A percentile compares a stretch with the other conserved stretches of the same genome.
Conservation (phyloP, 2,113 vertebrate species). For the Podiceps cristatus region DNA sequence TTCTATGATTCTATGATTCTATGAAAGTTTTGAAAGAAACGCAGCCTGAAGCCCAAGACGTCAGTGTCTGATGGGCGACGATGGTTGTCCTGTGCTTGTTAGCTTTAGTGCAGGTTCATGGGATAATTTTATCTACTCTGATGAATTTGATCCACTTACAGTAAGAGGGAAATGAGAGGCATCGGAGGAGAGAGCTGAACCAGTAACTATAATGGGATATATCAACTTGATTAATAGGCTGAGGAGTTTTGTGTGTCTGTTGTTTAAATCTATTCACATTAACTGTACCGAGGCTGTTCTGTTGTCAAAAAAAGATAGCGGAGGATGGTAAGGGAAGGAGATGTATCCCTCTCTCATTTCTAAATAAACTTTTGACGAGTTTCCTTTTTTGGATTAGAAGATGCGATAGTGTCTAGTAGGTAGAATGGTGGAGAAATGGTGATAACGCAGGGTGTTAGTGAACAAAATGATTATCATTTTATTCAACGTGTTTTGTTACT, state of each 20-base stretch:
- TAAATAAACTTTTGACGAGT: background rate
- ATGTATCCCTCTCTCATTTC: background rate
- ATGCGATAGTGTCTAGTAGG: background rate
- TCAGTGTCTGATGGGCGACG: background rate
- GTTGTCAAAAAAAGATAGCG: background rate
- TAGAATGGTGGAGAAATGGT: background rate
- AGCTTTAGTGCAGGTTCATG: background rate
- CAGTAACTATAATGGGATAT: background rate
- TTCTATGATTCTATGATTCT: no score
- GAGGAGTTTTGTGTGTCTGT: background rate
- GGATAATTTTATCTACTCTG: background rate
- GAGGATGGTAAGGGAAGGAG: background rate
- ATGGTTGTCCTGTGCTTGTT: background rate
- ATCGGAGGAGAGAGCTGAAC: background rate
- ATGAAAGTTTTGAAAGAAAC: background rate
- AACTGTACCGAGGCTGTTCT: background rate
- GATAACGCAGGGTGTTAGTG: fast-evolving
- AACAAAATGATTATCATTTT: background rate
- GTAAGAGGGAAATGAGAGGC: background rate
- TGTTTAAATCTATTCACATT: background rate
- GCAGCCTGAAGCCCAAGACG: background rate
- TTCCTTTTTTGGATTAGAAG: background rate
- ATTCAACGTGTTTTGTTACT: background rate
- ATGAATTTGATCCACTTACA: background rate
- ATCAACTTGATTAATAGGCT: background rate